phyloP scores from a whole-genome alignment of 2,797 vertebrate species.

The Apogon hyalosoma region DNA sequence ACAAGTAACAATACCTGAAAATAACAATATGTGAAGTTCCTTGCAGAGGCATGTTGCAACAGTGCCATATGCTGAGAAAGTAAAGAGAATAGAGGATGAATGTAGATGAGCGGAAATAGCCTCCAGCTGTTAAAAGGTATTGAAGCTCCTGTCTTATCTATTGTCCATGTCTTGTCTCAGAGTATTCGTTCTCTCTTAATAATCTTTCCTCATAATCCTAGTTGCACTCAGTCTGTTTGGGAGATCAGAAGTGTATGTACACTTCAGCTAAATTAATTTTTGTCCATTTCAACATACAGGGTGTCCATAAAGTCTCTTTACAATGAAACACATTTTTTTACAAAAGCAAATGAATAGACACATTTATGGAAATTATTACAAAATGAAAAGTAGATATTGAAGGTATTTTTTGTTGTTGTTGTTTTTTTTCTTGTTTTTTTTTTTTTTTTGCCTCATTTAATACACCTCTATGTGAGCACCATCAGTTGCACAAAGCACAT shows the following conservation, averaged over 20 bases:
- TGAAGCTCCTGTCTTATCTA: constrained; percentile 7
- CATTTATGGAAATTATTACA: too few relatives aligned
- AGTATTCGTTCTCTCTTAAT: background rate
- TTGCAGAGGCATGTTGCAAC: background rate
- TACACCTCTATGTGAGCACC: too few relatives aligned
- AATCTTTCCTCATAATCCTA: constrained; percentile 13
- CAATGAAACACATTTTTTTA: too few relatives aligned
- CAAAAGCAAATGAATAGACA: too few relatives aligned
- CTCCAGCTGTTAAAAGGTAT: constrained; percentile 12
- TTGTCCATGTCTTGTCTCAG: constrained; percentile 10
- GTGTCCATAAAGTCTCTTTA: too few relatives aligned
- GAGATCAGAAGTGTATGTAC: constrained; percentile 6
- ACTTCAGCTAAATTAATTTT: background rate
- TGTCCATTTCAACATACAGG: too few relatives aligned
- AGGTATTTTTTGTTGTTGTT: too few relatives aligned
- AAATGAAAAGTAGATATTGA: too few relatives aligned
- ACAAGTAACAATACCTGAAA: background rate
- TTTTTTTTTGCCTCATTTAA: too few relatives aligned
- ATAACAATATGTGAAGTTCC: too few relatives aligned
- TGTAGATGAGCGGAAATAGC: constrained; percentile 5
- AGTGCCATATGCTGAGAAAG: background rate
- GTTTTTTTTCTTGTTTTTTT: too few relatives aligned
- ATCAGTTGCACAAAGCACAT: too few relatives aligned
- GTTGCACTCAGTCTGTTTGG: background rate
- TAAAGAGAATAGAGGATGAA: background rate